phyloP scores from a whole-genome alignment of 1,140 invertebrate genomes.

The Neodiprion fabricii region DNA sequence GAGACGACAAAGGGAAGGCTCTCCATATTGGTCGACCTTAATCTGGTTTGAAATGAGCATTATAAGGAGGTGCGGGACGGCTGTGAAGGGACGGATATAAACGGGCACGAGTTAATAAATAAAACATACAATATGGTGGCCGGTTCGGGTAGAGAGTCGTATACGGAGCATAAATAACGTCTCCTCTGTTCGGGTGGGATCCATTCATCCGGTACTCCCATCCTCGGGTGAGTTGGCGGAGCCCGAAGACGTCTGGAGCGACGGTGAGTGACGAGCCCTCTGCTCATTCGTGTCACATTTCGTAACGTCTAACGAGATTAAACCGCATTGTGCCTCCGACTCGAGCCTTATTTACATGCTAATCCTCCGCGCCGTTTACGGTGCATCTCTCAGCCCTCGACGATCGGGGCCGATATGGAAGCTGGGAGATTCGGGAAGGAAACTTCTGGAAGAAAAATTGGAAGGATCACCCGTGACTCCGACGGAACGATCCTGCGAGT shows the following conservation, averaged over 20 bases:
- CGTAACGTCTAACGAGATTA: slow-evolving; percentile 19
- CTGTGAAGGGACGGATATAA: neutral
- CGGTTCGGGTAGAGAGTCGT: neutral
- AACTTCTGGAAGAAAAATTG: slow-evolving; percentile 11
- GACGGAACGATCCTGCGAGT: slow-evolving; percentile 17
- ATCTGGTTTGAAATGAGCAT: no score
- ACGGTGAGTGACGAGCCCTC: slow-evolving; percentile 14
- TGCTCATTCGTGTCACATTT: slow-evolving; percentile 14
- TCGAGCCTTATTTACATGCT: slow-evolving; percentile 19
- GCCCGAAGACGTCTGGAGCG: neutral
- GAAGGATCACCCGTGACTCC: neutral
- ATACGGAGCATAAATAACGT: neutral
- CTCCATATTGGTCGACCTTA: no score
- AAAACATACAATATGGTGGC: neutral
- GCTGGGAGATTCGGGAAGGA: neutral
- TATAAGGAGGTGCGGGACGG: neutral
- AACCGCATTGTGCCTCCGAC: slow-evolving; percentile 12
- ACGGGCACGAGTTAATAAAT: neutral
- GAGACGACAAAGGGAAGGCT: no score
- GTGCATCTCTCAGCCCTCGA: neutral
- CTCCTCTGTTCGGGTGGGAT: neutral
- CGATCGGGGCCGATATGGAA: neutral
- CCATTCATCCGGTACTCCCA: neutral
- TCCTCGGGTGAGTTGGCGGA: neutral
- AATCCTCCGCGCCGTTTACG: slow-evolving; percentile 7